Evolutionary conservation across 1,140 invertebrate species (phyloP), one percentile per base, ranked within the genome.

Genomic region (Papilio aristodemus): DNA sequence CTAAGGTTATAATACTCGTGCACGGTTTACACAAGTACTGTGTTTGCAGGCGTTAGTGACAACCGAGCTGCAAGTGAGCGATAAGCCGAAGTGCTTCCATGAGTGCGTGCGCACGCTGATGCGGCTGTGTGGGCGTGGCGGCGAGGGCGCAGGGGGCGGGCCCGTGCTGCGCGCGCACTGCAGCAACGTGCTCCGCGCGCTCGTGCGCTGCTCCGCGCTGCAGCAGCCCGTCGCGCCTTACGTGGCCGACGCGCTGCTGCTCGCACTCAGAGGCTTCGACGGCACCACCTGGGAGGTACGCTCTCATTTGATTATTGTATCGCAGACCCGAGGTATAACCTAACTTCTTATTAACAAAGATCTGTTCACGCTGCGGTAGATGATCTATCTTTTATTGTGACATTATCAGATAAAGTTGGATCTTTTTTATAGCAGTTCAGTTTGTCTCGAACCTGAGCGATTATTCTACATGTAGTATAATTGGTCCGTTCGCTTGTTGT

Each of bases 141-240:
- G 50, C 7, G 27, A 3, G 38, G 0, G 37, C 37, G 2, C 1
- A 5, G 1, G 57, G 64, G 1, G 36, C 7, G 46, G 46, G 46
- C 7, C 69, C 73, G 93, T 93, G 80, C 91, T 92, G 0, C 93
- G 95, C 79, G 95, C 95, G 43, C 97, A 98, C 92, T 93, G 95
- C 6, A 85, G 98, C 69, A 98, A 99, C 91, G 96, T 98, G 67
- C 90, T 99, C 58, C 91, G 97, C 73, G 94, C 95, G 0, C 85
- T 99, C 32, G 97, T 95, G 78, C 93, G 95, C 63, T 95, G 98
- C 86, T 94, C 94, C 32, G 92, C 94, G 68, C 91, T 99, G 10
- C 94, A 94, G 25, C 96, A 97, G 69, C 86, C 93, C 69, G 94
- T 97, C 0, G 93, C 93, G 50, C 92, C 94, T 9, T 97, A 95